Evolutionary conservation across 2,797 vertebrate species (phyloP).

Genomic region (Anableps anableps): DNA sequence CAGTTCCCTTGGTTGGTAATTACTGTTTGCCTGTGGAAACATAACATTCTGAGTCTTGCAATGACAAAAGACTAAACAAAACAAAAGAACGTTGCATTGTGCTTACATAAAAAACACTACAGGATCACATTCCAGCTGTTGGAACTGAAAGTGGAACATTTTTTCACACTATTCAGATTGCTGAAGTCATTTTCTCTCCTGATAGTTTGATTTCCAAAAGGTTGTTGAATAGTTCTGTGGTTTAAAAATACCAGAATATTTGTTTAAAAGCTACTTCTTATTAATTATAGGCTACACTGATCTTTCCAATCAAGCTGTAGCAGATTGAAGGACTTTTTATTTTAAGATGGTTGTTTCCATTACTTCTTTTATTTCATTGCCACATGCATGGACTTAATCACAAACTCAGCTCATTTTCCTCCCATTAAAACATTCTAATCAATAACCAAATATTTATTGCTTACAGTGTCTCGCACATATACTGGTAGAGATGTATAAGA

Average conservation of each 20-base stretch:
- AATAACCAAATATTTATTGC: conserved; percentile 2
- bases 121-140: neutral
- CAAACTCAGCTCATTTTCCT: neutral
- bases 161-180: neutral
- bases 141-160: neutral
- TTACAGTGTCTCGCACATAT: neutral
- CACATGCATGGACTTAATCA: neutral
- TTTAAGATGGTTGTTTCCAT: conserved; percentile 5
- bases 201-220: neutral
- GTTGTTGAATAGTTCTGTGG: neutral
- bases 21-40: neutral
- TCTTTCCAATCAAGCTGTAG: neutral
- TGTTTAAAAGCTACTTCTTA: neutral
- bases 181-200: neutral
- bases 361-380: neutral
- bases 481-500: neutral
- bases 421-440: neutral
- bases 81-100: neutral
- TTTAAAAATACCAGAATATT: neutral
- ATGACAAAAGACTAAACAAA: neutral
- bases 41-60: neutral
- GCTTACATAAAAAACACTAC: neutral
- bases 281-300: neutral
- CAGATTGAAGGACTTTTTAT: neutral
- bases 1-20: neutral